Evolutionary conservation across 2,888 invertebrate species (phyloP).

Genomic region (Tipula lateralis): DNA sequence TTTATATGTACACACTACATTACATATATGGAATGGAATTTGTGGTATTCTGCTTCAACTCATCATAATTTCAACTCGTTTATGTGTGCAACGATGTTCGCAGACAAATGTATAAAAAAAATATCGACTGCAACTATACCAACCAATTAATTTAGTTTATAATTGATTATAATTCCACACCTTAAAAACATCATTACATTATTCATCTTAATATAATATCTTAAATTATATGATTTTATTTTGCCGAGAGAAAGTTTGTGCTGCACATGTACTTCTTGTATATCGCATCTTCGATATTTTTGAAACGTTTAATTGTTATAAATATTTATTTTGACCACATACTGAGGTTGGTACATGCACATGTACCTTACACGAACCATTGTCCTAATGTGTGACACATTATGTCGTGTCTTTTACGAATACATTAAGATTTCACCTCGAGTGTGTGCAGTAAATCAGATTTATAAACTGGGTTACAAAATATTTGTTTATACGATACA

Average conservation of each 20-base stretch:
- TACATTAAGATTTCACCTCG: background rate
- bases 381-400: background rate
- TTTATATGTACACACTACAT: no score
- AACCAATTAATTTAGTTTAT: background rate
- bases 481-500: background rate
- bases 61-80: background rate
- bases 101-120: background rate
- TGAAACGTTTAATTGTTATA: background rate
- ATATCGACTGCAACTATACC: background rate
- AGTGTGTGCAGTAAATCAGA: background rate
- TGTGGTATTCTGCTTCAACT: background rate
- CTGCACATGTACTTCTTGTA: background rate
- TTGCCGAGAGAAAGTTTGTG: background rate
- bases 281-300: background rate
- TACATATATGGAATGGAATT: background rate
- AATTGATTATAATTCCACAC: conserved; percentile 19
- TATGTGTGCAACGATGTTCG: background rate
- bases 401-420: background rate
- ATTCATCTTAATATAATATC: background rate
- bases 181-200: conserved; percentile 12
- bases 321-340: conserved; percentile 14
- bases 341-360: background rate
- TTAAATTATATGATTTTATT: conserved; percentile 15
- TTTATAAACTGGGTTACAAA: background rate
- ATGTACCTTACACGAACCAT: background rate